Conservation (phyloP, 2,113 vertebrate genomes). For the Corythornis vintsioides region DNA sequence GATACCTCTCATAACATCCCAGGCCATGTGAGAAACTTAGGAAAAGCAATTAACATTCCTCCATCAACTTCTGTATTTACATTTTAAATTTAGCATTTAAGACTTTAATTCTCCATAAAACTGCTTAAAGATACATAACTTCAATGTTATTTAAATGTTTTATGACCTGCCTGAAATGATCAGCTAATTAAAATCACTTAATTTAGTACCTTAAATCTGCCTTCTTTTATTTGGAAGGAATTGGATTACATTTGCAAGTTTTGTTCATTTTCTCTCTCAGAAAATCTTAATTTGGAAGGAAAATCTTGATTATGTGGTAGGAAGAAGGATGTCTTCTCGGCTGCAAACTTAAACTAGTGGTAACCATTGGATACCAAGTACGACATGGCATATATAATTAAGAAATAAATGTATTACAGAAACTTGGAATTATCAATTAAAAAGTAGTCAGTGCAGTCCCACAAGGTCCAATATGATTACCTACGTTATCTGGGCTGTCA, state of each 20-base stretch:
- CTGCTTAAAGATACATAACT: conserved; percentile 65
- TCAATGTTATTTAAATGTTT: conserved; percentile 75
- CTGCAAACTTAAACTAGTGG: conserved; percentile 71
- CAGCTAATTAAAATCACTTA: conserved; percentile 75
- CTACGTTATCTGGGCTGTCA: conserved; percentile 85
- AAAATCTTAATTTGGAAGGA: conserved; percentile 42
- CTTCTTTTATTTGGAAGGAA: conserved; percentile 69
- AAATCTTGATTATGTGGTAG: conserved; percentile 35
- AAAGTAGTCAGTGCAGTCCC: conserved; percentile 77
- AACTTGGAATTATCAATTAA: conserved; percentile 88
- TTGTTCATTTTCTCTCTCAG: conserved; percentile 65
- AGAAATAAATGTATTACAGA: conserved; percentile 86
- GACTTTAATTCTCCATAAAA: conserved; percentile 74
- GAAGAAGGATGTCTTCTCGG: conserved; percentile 34
- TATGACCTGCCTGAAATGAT: conserved; percentile 74
- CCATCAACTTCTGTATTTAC: conserved; percentile 41
- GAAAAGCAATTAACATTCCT: conserved; percentile 59
- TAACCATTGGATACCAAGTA: conserved; percentile 76
- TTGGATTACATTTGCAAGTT: conserved; percentile 47
- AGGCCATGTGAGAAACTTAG: conserved; percentile 41
- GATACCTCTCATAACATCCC: conserved; percentile 18
- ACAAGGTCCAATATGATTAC: conserved; percentile 84
- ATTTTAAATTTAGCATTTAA: conserved; percentile 58
- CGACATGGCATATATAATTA: conserved; percentile 79
- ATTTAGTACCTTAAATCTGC: conserved; percentile 72